A percentile compares a stretch with the other conserved stretches of the same genome.
Conservation (phyloP, 2,797 vertebrate species). For the Pteropus rufus region DNA sequence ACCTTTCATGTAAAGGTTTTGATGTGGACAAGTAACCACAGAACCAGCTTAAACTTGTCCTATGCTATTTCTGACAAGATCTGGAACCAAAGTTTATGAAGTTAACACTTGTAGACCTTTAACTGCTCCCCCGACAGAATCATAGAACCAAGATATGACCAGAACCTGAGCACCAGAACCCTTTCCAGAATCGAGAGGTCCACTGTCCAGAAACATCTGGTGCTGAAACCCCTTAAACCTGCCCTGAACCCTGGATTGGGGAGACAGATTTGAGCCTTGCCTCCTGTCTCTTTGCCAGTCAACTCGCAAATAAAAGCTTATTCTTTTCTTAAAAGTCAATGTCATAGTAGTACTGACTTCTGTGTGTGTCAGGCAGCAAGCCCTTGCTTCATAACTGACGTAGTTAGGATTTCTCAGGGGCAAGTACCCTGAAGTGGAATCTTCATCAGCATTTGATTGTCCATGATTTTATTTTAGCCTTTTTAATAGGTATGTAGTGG, state of each 20-base stretch:
- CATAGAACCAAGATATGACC: not conserved
- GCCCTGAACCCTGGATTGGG: not conserved
- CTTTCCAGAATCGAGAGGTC: not conserved
- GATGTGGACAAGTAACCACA: not conserved
- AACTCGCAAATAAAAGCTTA: not conserved
- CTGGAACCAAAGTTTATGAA: not conserved
- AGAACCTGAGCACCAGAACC: not conserved
- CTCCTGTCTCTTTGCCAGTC: not conserved
- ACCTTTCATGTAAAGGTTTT: not conserved
- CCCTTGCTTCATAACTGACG: not conserved
- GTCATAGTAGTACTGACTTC: not conserved
- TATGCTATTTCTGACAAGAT: not conserved
- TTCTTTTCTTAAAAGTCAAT: not conserved
- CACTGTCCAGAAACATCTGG: not conserved
- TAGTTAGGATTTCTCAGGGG: not conserved
- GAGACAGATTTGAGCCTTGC: not conserved
- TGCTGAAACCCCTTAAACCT: not conserved
- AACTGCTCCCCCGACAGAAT: not conserved
- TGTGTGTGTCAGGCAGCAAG: not conserved
- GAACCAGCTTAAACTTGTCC: not conserved
- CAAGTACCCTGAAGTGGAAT: not conserved
- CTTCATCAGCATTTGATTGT: not conserved
- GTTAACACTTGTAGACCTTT: not conserved
- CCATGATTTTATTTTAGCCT: not conserved
- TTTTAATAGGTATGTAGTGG: not conserved